Percentiles rank a stretch among this genome's conserved stretches.
These are phyloP conservation scores for Ichneumon xanthorius DNA, from an alignment of 2,888 invertebrate genomes.

Conservation along the genomic window DNA sequence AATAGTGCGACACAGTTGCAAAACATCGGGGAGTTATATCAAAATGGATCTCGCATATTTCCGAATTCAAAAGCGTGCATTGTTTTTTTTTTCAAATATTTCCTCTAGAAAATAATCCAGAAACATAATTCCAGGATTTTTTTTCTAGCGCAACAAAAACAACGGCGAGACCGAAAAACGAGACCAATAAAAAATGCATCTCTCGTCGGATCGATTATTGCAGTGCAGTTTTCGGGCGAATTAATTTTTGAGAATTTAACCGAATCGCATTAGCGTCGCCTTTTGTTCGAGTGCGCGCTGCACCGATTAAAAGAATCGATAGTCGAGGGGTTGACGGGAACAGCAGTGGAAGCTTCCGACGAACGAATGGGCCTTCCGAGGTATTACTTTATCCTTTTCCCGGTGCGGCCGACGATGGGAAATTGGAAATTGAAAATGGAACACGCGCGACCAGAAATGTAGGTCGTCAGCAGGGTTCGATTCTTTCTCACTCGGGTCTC, in stretches of 20 bases:
- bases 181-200: not conserved
- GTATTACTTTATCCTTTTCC: conserved; percentile 69
- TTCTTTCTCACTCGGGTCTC: conserved; percentile 45
- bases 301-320: conserved; percentile 61
- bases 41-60: not conserved
- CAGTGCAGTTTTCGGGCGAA: not conserved
- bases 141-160: not conserved
- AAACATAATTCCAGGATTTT: not conserved
- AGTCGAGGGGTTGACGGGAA: conserved; percentile 6
- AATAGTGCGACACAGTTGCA: not conserved
- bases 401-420: conserved; percentile 65
- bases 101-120: not conserved
- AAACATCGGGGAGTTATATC: not conserved
- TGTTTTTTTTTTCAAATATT: not conserved
- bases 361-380: conserved; percentile 41
- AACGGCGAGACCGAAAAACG: not conserved
- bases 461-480: conserved; percentile 63
- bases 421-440: conserved; percentile 73
- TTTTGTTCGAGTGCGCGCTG: not conserved
- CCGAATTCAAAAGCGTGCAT: not conserved
- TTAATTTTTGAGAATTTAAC: not conserved
- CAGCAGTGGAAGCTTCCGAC: conserved; percentile 41
- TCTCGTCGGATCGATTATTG: too few species aligned
- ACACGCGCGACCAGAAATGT: conserved; percentile 63
- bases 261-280: not conserved